Evolutionary conservation across 2,113 vertebrate genomes (phyloP), one percentile per base, ranked within the genome.

Genomic region (Lepus europaeus): DNA sequence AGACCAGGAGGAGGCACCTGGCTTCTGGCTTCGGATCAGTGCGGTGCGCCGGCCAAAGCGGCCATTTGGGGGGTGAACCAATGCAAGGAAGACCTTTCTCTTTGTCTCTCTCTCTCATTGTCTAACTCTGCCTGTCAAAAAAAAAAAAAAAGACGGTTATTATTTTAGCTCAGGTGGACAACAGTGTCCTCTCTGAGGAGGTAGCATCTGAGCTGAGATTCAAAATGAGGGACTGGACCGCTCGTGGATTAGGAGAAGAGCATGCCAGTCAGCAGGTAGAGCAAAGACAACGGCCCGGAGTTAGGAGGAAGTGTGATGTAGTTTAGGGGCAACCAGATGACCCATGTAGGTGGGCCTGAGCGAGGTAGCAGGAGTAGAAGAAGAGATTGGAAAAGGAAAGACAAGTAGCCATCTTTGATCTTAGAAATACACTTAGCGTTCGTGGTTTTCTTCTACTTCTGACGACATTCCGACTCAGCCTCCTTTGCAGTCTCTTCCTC

Each of bases 401-500:
- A 17, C 6, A 31, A 23, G 9, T 2, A 6, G 10, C 33, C n/a
- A 17, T 49, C 33, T 63, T 56, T 87, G 81, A 69, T 49, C 39
- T 76, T 64, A 53, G 49, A 53, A 14, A 25, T 11, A 49, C 36
- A 53, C 81, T 88, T 70, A 73, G 56, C 20, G n/a, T 64, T 36
- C 51, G 79, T 56, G 31, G 39, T 95, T 83, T 87, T 74, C 83
- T 83, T 14, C 64, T 31, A 0, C 31, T 85, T 79, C n/a, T 72
- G 68, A 68, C 77, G 29, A 16, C 11, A 4, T 45, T 84, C 59
- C 61, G 17, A 3, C 19, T 78, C 49, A 39, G 20, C 6, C 33
- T 29, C 56, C 95, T 78, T 49, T 66, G 73, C 29, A 87, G 23
- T 53, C 63, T 81, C 45, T 39, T 78, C 80, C 70, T 89, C 79